phyloP scores from a whole-genome alignment of 2,797 vertebrate genomes.

The Tamandua tetradactyla region DNA sequence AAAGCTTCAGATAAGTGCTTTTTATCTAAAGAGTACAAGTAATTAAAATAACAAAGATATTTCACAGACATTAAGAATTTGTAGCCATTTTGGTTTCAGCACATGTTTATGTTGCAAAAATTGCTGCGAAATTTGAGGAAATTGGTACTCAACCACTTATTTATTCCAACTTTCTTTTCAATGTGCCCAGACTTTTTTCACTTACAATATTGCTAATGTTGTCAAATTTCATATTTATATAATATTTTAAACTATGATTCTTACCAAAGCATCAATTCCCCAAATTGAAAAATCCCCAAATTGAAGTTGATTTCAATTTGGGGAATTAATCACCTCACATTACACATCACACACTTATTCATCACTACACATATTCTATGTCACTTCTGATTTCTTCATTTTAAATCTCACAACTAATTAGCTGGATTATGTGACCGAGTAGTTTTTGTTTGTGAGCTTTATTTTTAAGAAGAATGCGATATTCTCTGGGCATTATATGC shows the following conservation, averaged over 20 bases:
- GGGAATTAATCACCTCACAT: too few relatives aligned
- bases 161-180: background rate
- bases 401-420: background rate
- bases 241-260: background rate
- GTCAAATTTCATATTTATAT: slow-evolving; percentile 7
- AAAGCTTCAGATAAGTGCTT: background rate
- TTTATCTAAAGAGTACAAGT: background rate
- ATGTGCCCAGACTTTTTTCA: slow-evolving; percentile 1
- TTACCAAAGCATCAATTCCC: background rate
- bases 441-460: background rate
- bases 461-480: background rate
- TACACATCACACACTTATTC: too few relatives aligned
- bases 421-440: background rate
- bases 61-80: slow-evolving; percentile 17
- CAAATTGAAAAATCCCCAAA: background rate
- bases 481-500: background rate
- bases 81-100: background rate
- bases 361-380: background rate
- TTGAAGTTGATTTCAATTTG: slow-evolving; percentile 16
- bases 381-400: slow-evolving; percentile 5
- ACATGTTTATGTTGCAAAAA: background rate
- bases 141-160: background rate
- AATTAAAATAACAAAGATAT: slow-evolving; percentile 14
- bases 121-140: slow-evolving; percentile 39
- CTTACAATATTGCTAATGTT: background rate